phyloP scores from a whole-genome alignment of 2,888 invertebrate genomes.

The Troides helena region DNA sequence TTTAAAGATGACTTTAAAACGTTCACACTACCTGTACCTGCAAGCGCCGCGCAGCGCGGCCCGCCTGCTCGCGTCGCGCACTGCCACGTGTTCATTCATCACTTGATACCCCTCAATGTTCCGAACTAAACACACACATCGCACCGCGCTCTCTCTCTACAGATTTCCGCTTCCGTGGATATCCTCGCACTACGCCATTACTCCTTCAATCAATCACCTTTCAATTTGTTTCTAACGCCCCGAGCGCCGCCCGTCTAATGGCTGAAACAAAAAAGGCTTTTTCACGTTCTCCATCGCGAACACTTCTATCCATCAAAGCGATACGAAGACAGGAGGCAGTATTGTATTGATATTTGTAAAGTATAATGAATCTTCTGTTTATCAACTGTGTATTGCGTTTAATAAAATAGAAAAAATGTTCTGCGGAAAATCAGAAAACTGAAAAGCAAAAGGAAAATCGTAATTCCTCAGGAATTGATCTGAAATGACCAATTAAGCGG shows the following conservation, averaged over 20 bases:
- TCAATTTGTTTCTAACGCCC: not conserved
- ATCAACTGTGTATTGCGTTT: not conserved
- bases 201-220: not conserved
- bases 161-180: not conserved
- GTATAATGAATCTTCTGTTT: not conserved
- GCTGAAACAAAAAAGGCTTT: no score
- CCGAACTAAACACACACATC: not conserved
- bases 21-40: not conserved
- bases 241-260: not conserved
- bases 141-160: not conserved
- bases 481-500: no score
- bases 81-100: not conserved
- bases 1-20: not conserved
- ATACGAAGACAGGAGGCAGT: not conserved
- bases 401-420: not conserved
- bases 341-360: not conserved
- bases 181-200: not conserved
- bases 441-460: not conserved
- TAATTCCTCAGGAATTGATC: not conserved
- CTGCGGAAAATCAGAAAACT: not conserved
- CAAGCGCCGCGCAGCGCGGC: no score
- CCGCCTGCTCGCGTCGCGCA: not conserved
- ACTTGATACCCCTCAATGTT: no score
- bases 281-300: not conserved
- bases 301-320: not conserved